A percentile compares a stretch with the other conserved stretches of the same genome.
phyloP scores from a whole-genome alignment of 2,113 vertebrate genomes.

The Ceuthmochares aereus region DNA sequence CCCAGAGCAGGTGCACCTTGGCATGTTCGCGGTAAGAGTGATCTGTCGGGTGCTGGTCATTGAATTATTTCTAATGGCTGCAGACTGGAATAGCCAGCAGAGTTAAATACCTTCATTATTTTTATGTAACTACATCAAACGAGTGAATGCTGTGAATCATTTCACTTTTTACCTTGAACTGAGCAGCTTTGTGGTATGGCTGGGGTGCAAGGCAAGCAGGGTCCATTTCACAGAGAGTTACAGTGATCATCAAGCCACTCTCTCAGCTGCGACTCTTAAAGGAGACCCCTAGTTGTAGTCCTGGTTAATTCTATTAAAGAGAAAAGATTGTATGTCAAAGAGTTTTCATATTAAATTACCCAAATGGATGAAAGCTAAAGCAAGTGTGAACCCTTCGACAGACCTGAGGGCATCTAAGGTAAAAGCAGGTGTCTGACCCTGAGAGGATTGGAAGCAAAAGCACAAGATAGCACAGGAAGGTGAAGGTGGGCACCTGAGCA shows the following conservation, averaged over 20 bases:
- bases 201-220: not conserved
- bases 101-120: not conserved
- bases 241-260: not conserved
- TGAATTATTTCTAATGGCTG: not conserved
- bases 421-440: not conserved
- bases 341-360: not conserved
- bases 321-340: not conserved
- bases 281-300: not conserved
- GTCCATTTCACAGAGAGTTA: not conserved
- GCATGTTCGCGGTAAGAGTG: rapidly evolving
- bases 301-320: not conserved
- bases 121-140: not conserved
- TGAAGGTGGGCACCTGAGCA: not conserved
- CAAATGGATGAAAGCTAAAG: not conserved
- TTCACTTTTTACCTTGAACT: not conserved
- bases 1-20: not conserved
- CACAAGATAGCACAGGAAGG: rapidly evolving
- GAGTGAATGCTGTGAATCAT: rapidly evolving
- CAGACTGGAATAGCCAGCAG: not conserved
- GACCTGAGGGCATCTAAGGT: not conserved
- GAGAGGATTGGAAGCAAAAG: not conserved
- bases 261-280: not conserved
- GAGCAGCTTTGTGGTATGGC: not conserved
- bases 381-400: not conserved
- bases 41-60: not conserved